Conservation (phyloP, 2,888 invertebrate genomes). For the Linnaemya tessellans region DNA sequence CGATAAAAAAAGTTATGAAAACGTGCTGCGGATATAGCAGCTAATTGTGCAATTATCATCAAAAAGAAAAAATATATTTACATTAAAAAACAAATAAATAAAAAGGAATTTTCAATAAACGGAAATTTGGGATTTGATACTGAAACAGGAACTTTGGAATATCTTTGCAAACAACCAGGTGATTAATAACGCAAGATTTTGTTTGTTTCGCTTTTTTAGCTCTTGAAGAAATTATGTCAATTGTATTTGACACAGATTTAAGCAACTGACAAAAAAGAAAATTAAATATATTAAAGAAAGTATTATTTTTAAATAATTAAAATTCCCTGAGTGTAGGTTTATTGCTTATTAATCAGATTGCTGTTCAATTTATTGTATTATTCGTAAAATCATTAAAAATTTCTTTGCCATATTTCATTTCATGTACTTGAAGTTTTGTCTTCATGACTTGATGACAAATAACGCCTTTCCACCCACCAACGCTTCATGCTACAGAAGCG, state of each 20-base stretch:
- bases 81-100: no score
- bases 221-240: neutral
- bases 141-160: conserved; percentile 9
- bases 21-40: conserved; percentile 53
- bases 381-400: neutral
- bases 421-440: conserved; percentile 1
- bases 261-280: neutral
- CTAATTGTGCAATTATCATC: conserved; percentile 13
- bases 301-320: neutral
- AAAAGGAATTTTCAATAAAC: neutral
- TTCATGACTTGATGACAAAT: conserved; percentile 35
- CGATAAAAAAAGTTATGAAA: conserved; percentile 39
- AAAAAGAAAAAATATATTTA: neutral
- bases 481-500: conserved; percentile 1
- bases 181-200: conserved; percentile 8
- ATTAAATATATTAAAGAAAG: conserved; percentile 5
- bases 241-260: conserved; percentile 39
- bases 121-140: neutral
- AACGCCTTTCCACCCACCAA: conserved; percentile 41
- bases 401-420: neutral
- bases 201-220: neutral
- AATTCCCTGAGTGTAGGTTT: conserved; percentile 52
- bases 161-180: conserved; percentile 35
- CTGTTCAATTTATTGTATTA: neutral
- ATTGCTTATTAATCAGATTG: conserved; percentile 23